Conservation (phyloP, 2,113 vertebrate species). For the Cinclus cinclus region DNA sequence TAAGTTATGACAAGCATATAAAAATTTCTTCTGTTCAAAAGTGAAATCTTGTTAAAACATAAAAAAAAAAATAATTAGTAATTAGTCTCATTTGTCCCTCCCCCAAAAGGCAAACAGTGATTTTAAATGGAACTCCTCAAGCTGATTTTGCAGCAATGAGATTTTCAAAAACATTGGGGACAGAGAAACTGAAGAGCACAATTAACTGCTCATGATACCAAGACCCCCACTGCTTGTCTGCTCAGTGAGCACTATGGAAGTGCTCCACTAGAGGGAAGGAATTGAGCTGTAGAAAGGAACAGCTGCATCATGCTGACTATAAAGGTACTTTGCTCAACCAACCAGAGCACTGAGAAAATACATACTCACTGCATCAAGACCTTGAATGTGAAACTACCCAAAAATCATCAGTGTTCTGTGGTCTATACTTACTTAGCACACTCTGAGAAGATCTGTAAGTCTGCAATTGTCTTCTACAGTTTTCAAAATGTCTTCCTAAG, state of each 20-base stretch:
- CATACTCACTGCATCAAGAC: not conserved
- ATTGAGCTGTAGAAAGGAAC: not conserved
- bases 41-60: not conserved
- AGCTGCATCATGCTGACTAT: not conserved
- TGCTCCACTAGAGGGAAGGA: not conserved
- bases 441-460: not conserved
- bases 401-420: not conserved
- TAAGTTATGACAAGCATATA: not conserved
- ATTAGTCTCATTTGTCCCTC: not conserved
- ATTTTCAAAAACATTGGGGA: not conserved
- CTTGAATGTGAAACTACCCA: not conserved
- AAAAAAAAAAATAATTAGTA: not conserved
- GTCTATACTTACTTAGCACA: not conserved
- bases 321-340: not conserved
- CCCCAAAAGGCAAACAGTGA: not conserved
- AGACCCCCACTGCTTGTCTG: not conserved
- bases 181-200: not conserved
- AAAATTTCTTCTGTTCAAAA: not conserved
- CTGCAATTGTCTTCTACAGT: not conserved
- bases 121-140: not conserved
- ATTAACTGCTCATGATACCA: not conserved
- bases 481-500: not conserved
- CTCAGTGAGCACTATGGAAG: fast-evolving
- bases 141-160: not conserved
- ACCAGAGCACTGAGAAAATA: not conserved